Evolutionary conservation across 2,113 vertebrate species (phyloP), one percentile per base, ranked within the genome.

Genomic region (Scalopus aquaticus): DNA sequence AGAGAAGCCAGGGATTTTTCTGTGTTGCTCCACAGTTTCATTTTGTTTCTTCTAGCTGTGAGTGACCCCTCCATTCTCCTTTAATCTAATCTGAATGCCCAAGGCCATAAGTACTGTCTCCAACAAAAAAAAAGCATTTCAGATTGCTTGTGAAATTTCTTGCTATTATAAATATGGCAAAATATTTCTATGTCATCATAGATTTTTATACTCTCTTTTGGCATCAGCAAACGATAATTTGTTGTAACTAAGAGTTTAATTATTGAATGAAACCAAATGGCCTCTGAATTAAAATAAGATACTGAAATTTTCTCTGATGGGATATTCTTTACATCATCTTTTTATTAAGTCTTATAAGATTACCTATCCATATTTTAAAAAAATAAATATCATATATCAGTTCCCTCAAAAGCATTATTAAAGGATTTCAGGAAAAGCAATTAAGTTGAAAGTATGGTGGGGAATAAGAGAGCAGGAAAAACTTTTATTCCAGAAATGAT

Each of bases 221-320:
- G 6, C 3, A 46, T 85, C 13, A 58, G 13, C 11, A 4, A 84
- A 70, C 76, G 82, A 44, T 8, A 19, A 85, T 42, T 51, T 90
- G 9, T 26, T 87, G 4, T n/a, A 79, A 82, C 30, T 69, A 15
- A 90, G 16, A 65, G 15, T 65, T 77, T 76, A 87, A 32, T 42
- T 83, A 88, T 15, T 70, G n/a, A 84, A 80, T 76, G 8, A 35
- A 92, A 35, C 1, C 89, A 82, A 83, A 46, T 89, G 28, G 6
- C 5, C 62, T 76, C 3, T 88, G 13, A 92, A 56, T 60, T 62
- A 82, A 86, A 85, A 74, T 91, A 65, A 96, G 4, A 73, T 77
- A 49, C 20, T 74, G 3, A 85, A 62, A 69, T 73, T 74, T 22
- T 82, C 16, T 83, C 19, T 60, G 10, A 54, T 30, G 6, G 10